Evolutionary conservation across 2,113 vertebrate species (phyloP).

Genomic region (Boulengeromyrus knoepffleri): DNA sequence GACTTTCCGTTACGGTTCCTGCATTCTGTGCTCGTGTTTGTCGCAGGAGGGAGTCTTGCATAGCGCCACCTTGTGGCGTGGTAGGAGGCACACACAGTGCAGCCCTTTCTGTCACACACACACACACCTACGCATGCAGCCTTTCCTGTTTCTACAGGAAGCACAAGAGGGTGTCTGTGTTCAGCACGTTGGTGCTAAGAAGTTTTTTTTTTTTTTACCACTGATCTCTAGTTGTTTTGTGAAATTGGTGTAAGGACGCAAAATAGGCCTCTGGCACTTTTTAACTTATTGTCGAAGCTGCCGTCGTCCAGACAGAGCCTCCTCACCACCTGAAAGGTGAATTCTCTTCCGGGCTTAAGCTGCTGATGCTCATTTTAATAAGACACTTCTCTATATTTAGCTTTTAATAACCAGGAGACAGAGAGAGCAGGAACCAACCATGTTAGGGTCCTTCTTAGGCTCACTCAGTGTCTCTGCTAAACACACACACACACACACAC

Average conservation of each 20-base stretch:
- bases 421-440: not conserved
- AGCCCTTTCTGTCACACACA: not conserved
- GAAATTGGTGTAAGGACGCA: not conserved
- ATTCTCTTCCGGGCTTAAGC: not conserved
- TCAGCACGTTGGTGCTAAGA: not conserved
- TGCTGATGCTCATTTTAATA: not conserved
- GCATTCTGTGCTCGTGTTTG: not conserved
- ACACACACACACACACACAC: not conserved
- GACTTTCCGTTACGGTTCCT: not conserved
- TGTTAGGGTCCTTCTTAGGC: not conserved
- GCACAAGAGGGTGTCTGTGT: not conserved
- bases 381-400: slow-evolving; percentile 5
- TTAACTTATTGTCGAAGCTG: not conserved
- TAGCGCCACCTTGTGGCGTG: not conserved
- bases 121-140: not conserved
- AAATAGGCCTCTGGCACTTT: not conserved
- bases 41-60: not conserved
- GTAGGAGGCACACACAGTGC: not conserved
- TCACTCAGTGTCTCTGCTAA: not conserved
- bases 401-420: not conserved
- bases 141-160: not conserved
- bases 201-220: not conserved
- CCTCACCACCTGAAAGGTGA: not conserved
- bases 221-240: not conserved
- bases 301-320: not conserved